Conservation (phyloP, 2,888 invertebrate species). For the Furcula furcula region DNA sequence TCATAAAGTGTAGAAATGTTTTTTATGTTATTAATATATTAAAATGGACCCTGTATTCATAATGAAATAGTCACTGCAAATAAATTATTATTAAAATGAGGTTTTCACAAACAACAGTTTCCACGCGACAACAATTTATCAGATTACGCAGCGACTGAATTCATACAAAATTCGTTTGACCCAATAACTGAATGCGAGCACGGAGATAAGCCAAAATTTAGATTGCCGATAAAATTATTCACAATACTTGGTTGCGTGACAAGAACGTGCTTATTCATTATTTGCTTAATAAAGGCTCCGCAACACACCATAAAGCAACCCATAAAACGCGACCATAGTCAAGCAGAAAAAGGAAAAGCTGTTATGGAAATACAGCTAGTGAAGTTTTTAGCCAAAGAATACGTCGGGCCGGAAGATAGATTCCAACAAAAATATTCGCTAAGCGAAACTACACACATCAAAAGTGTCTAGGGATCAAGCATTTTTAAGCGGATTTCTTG, state of each 20-base stretch:
- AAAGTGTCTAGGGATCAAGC: no score
- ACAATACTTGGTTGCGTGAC: slow-evolving; percentile 22
- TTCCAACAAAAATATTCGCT: slow-evolving; percentile 35
- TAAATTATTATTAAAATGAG: background rate
- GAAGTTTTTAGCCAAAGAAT: slow-evolving; percentile 18
- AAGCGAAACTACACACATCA: no score
- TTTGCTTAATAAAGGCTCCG: slow-evolving; percentile 16
- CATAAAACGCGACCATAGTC: slow-evolving; percentile 7
- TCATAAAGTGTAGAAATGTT: no score
- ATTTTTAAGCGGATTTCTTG: no score
- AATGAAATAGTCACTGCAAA: no score
- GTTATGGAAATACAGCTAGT: slow-evolving; percentile 11
- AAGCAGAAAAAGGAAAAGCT: slow-evolving; percentile 12
- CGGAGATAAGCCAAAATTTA: slow-evolving; percentile 24
- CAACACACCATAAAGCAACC: slow-evolving; percentile 5
- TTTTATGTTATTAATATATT: no score
- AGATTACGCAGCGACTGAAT: slow-evolving; percentile 4
- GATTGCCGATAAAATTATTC: slow-evolving; percentile 19
- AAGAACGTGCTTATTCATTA: slow-evolving; percentile 11
- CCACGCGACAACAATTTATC: slow-evolving; percentile 1
- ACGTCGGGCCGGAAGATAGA: slow-evolving; percentile 24
- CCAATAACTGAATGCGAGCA: slow-evolving; percentile 18
- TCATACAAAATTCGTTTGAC: slow-evolving; percentile 21
- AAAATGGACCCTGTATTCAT: no score
- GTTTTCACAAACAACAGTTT: background rate